Evolutionary conservation across 1,140 invertebrate species (phyloP), one percentile per base, ranked within the genome.

Genomic region (Colletes gigas): DNA sequence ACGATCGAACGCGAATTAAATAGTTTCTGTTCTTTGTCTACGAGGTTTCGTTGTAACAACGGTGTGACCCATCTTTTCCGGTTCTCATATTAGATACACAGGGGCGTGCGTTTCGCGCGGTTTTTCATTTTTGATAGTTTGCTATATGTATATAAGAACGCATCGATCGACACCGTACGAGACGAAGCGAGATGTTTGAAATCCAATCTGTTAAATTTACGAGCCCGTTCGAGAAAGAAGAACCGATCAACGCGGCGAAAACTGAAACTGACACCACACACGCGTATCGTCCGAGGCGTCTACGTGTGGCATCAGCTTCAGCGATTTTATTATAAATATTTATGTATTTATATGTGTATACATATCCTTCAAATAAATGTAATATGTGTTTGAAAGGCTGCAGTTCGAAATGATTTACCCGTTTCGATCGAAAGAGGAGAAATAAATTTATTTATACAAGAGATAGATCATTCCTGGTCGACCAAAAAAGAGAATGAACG

Each of bases 341-440:
- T 91, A 89, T 91, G 86, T 91, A 91, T 90, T 91, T 91, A 90
- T 91, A 90, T 91, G 90, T 91, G 87, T 90, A 88, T 77, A 91
- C 89, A 90, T 91, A 91, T 91, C 90, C 81, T 91, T 76, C 76
- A 87, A 91, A 91, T 91, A 91, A 90, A 91, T 90, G 87, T 90
- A 90, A 89, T 90, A 90, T 81, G 88, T 90, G 86, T 90, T 90
- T 89, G 69, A 90, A 82, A 50, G 1, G n/a, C 55, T 4, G 3
- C 15, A 1, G 1, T 62, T 6, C 9, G 10, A 10, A 10, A 21
- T 52, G 3, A 44, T 21, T 41, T 47, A 8, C 52, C 55, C 4
- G 8, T 10, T 44, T 14, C 12, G 9, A 21, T 47, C n/a, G 17
- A 7, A 0, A 6, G 10, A 54, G 17, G 9, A 57, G 4, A 17